Percentiles rank a stretch among this genome's conserved stretches.
phyloP scores from a whole-genome alignment of 2,113 vertebrate genomes.

The Carassius auratus region DNA sequence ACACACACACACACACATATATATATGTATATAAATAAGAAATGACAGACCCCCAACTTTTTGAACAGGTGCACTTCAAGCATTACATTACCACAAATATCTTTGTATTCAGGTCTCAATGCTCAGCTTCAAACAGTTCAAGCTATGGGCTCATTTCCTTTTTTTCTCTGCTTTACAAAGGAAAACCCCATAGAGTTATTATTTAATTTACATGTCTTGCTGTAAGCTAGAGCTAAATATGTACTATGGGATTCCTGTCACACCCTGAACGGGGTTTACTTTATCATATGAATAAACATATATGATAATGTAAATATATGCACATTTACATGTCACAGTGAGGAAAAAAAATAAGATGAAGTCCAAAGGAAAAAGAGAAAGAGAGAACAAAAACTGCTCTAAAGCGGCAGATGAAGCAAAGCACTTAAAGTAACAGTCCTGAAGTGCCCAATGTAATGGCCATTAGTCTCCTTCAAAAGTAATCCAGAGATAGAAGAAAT shows the following conservation, averaged over 20 bases:
- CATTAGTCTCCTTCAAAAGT: neutral
- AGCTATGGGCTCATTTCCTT: neutral
- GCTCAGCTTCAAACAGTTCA: neutral
- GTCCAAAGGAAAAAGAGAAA: neutral
- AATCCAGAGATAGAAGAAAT: neutral
- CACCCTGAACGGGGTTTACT: neutral
- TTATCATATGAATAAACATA: slow-evolving; percentile 16
- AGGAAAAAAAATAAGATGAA: neutral
- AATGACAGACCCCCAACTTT: neutral
- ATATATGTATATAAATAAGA: no score
- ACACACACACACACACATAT: no score
- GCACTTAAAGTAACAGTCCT: slow-evolving; percentile 23
- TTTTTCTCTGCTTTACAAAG: slow-evolving; percentile 3
- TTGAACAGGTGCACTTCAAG: neutral
- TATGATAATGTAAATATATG: slow-evolving; percentile 20
- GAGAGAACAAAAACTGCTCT: neutral
- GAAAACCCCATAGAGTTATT: neutral
- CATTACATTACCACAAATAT: neutral
- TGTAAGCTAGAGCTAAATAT: neutral
- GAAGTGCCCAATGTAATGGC: neutral
- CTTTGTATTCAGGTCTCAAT: neutral
- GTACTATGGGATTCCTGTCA: slow-evolving; percentile 1
- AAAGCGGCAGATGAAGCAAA: neutral
- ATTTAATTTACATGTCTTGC: slow-evolving; percentile 13
- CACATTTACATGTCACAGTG: neutral